Evolutionary conservation across 2,888 invertebrate species (phyloP), one percentile per base, ranked within the genome.

Genomic region (Tortricodes alternella): DNA sequence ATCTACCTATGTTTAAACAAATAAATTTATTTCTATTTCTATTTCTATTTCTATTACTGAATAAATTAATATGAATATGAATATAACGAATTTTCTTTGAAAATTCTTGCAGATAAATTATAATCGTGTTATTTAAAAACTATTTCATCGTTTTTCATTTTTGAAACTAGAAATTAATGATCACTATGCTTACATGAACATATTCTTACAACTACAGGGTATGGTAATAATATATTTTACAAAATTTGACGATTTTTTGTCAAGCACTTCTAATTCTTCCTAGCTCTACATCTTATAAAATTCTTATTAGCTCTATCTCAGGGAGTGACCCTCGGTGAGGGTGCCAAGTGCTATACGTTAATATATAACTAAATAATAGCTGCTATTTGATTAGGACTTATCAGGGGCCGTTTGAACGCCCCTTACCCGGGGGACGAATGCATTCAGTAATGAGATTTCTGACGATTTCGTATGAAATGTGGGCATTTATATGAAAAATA

Each of bases 331-430:
- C 67, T 64, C 71, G 65, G 74, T 75, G 75, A 78, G 72, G 81
- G 82, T 74, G 76, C 68, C 65, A 73, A 72, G 64, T 69, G 63
- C 72, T 60, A 52, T 60, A 60, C 52, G 32, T 60, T 56, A 52
- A 76, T 75, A 79, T 79, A 80, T 81, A 83, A 78, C 63, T 71
- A 70, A 72, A 76, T 79, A 78, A 79, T 82, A 74, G 80, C 76
- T 77, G 83, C 85, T 88, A 85, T 89, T 89, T 88, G 87, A 89
- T 89, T 85, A 88, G 78, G 73, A 70, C 72, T 71, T 67, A 70
- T 63, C 63, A 70, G 67, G 67, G 72, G 68, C 61, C 63, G 59
- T 56, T 65, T 21, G 19, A n/a, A 38, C 51, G 43, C 49, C 79
- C 74, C 72, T 71, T 73, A 76, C 73, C 70, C 66, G 65, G 65